phyloP scores from a whole-genome alignment of 2,113 vertebrate genomes.

The Ameiurus melas region DNA sequence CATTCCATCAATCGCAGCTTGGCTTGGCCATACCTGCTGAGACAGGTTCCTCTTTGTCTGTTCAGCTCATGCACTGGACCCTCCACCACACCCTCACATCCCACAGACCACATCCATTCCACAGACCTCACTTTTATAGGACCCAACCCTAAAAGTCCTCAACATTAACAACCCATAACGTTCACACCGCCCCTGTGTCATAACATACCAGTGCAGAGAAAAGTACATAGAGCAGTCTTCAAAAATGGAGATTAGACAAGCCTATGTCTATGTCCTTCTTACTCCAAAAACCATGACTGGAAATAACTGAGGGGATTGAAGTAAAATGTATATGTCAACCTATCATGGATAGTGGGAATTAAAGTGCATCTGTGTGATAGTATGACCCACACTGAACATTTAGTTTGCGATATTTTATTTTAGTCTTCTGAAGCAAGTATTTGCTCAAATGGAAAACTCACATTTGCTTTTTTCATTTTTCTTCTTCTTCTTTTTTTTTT shows the following conservation, averaged over 20 bases:
- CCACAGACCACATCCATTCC: conserved; percentile 58
- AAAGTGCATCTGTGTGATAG: conserved; percentile 22
- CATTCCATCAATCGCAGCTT: conserved; percentile 70
- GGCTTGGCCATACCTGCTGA: conserved; percentile 62
- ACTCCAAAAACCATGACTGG: background rate
- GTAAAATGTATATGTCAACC: background rate
- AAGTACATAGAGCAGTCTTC: background rate
- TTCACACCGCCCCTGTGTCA: background rate
- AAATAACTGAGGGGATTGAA: background rate
- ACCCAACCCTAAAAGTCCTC: conserved; percentile 36
- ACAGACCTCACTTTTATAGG: conserved; percentile 60
- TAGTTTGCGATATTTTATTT: conserved; percentile 32
- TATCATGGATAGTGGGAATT: conserved; percentile 16
- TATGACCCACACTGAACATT: conserved; percentile 33
- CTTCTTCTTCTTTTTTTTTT: background rate
- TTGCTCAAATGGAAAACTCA: conserved; percentile 34
- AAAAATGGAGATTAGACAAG: conserved; percentile 1
- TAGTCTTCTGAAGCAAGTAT: conserved; percentile 22
- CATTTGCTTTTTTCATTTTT: conserved; percentile 25
- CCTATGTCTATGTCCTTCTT: background rate
- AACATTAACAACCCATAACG: conserved; percentile 7
- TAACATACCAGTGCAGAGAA: background rate
- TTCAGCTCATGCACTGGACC: conserved; percentile 37
- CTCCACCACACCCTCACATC: conserved; percentile 15
- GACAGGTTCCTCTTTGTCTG: conserved; percentile 71